These are phyloP conservation scores for Microtus montanus DNA, from an alignment of 2,113 vertebrate genomes.

Conservation along the genomic window DNA sequence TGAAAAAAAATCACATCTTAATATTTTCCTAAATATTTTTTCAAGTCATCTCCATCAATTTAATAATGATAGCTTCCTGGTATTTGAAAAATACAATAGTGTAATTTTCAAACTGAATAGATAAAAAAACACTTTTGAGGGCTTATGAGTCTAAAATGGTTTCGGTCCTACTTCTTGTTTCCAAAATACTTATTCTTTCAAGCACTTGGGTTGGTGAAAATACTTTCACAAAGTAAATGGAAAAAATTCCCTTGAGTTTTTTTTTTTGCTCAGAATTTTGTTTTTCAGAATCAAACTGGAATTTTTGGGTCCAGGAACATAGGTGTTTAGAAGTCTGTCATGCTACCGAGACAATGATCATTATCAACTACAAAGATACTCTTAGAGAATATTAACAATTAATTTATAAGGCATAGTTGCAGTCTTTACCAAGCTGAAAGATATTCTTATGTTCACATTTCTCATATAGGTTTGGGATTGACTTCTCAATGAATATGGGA, in stretches of 20 bases:
- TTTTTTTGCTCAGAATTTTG: constrained; percentile 44
- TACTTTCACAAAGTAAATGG: background rate
- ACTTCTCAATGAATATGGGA: background rate
- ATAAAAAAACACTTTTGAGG: background rate
- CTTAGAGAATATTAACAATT: constrained; percentile 23
- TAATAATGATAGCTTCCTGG: constrained; percentile 41
- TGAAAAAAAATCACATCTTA: background rate
- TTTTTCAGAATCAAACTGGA: background rate
- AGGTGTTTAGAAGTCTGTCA: constrained; percentile 9
- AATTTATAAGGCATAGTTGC: constrained; percentile 17
- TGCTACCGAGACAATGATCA: background rate
- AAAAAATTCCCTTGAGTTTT: background rate
- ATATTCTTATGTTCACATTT: constrained; percentile 19
- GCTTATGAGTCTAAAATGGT: background rate
- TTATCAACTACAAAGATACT: constrained; percentile 34
- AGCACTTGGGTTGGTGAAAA: constrained; percentile 17
- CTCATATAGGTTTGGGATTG: constrained; percentile 22
- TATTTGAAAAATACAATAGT: constrained; percentile 27
- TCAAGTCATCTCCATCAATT: background rate
- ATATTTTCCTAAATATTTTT: background rate
- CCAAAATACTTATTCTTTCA: constrained; percentile 42
- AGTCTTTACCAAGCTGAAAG: constrained; percentile 11
- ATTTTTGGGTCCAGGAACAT: background rate
- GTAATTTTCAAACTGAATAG: background rate
- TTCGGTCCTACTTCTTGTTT: constrained; percentile 14